Conservation (phyloP, 2,888 invertebrate species). For the Rhamphomyia laevipes region DNA sequence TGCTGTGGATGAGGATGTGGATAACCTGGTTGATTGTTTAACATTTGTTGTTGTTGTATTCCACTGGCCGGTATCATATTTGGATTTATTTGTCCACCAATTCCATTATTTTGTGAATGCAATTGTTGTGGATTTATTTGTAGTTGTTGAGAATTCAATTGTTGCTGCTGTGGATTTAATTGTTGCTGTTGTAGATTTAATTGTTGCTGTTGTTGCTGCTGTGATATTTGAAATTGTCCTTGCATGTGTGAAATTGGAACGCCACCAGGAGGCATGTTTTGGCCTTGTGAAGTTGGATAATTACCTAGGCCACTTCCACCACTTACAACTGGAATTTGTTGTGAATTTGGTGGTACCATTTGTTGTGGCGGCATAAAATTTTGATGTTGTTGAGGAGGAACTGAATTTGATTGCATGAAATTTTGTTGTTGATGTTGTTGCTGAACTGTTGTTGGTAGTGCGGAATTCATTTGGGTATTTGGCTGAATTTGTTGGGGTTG, state of each 20-base stretch:
- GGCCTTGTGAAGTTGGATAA: background rate
- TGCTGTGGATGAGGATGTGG: background rate
- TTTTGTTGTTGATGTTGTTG: conserved; percentile 7
- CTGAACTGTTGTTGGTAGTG: background rate
- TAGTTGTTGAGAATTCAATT: conserved; percentile 10
- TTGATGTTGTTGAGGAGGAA: conserved; percentile 7
- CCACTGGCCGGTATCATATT: no score
- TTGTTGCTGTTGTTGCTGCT: conserved; percentile 6
- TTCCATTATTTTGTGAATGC: no score
- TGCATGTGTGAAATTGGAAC: conserved; percentile 13
- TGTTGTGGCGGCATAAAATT: conserved; percentile 16
- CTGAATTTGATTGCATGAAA: background rate
- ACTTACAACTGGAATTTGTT: no score
- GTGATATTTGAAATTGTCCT: background rate
- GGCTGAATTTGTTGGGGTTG: conserved; percentile 11
- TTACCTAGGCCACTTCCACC: background rate
- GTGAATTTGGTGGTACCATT: no score
- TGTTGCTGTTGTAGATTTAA: conserved; percentile 12
- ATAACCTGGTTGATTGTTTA: background rate
- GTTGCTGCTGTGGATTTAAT: conserved; percentile 6
- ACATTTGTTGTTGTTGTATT: background rate
- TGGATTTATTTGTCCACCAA: no score
- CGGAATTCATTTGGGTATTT: conserved; percentile 4
- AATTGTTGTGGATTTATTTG: conserved; percentile 5
- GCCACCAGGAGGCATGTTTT: conserved; percentile 19